These are phyloP conservation scores for Nettapus auritus DNA, from an alignment of 2,113 vertebrate species.

Conservation along the genomic window DNA sequence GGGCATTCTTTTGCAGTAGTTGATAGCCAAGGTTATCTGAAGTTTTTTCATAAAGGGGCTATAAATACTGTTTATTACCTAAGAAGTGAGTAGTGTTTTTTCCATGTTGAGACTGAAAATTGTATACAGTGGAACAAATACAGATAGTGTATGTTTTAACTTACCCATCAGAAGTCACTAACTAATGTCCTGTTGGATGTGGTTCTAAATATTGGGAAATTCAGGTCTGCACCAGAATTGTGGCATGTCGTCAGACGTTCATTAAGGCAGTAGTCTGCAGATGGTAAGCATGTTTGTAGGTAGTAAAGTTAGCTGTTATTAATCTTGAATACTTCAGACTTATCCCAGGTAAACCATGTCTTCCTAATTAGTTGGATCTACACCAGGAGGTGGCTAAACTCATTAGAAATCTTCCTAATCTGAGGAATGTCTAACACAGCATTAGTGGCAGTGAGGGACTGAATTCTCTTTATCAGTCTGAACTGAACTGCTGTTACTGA, in stretches of 20 bases:
- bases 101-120: background rate
- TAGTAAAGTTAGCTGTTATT: background rate
- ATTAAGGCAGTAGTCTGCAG: background rate
- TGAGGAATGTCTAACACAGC: background rate
- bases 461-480: background rate
- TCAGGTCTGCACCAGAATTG: background rate
- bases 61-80: background rate
- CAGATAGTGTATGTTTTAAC: background rate
- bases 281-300: background rate
- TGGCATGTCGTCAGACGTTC: background rate
- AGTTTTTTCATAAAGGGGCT: background rate
- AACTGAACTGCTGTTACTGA: background rate
- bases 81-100: background rate
- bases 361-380: background rate
- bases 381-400: background rate
- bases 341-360: background rate
- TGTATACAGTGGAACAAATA: background rate
- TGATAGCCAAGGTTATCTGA: background rate
- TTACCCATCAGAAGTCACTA: background rate
- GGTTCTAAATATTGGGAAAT: background rate
- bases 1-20: background rate
- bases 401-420: background rate
- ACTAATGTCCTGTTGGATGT: background rate
- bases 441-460: background rate
- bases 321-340: background rate